Percentiles rank a stretch among this genome's conserved stretches.
Conservation (phyloP, 2,113 vertebrate species). For the Zootoca vivipara region DNA sequence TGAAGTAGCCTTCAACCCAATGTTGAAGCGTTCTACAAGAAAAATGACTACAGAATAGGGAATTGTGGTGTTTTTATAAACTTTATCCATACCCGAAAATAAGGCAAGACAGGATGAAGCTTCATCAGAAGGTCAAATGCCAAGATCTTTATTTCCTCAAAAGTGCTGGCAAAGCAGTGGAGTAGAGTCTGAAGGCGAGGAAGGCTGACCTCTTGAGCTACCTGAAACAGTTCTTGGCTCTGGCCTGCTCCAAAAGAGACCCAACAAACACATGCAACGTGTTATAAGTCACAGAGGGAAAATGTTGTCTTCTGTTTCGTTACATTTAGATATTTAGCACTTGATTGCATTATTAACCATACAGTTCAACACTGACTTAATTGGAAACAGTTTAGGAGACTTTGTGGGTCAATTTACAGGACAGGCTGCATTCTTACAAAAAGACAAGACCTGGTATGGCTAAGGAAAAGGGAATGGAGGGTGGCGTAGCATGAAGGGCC, state of each 20-base stretch:
- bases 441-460: background rate
- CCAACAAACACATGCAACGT: background rate
- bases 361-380: background rate
- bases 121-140: constrained; percentile 85
- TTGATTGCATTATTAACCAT: background rate
- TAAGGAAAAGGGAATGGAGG: background rate
- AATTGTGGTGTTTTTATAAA: background rate
- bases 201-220: constrained; percentile 80
- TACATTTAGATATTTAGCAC: background rate
- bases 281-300: constrained; percentile 14
- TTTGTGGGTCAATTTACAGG: background rate
- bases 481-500: background rate
- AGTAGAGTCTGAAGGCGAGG: constrained; percentile 82
- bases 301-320: background rate
- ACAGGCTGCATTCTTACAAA: background rate
- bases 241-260: constrained; percentile 61
- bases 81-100: constrained; percentile 80
- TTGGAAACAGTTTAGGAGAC: background rate
- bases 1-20: background rate
- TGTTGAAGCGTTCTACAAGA: background rate
- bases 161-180: constrained; percentile 89
- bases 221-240: constrained; percentile 73
- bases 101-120: constrained; percentile 76
- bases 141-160: constrained; percentile 92
- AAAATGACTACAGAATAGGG: too few species aligned